A percentile compares a stretch with the other conserved stretches of the same genome.
These are phyloP conservation scores for Carpatolechia fugitivella DNA, from an alignment of 2,888 invertebrate species.

Conservation along the genomic window DNA sequence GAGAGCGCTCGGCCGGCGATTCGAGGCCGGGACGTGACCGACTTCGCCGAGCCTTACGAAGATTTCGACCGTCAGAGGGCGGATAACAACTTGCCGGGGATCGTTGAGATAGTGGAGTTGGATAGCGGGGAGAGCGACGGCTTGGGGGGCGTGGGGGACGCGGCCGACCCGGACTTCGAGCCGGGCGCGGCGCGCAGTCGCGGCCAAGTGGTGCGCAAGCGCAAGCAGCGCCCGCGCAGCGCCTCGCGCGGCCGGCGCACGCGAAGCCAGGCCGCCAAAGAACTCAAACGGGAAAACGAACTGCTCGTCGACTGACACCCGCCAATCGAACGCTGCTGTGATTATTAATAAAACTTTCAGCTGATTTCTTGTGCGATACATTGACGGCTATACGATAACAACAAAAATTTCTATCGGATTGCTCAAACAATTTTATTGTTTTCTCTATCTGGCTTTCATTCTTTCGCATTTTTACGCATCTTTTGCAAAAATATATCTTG, in stretches of 20 bases:
- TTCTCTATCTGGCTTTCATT: too few species aligned
- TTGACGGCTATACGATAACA: too few species aligned
- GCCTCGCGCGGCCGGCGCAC: conserved; percentile 65
- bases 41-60: conserved; percentile 52
- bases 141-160: conserved; percentile 42
- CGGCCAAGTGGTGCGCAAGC: conserved; percentile 60
- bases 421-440: too few species aligned
- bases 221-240: conserved; percentile 62
- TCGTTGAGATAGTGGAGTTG: conserved; percentile 64
- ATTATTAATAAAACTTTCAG: conserved; percentile 21
- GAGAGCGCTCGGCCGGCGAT: conserved; percentile 46
- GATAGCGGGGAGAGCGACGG: conserved; percentile 38
- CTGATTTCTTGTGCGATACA: background rate
- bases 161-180: conserved; percentile 58
- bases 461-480: too few species aligned
- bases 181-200: conserved; percentile 63
- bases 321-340: conserved; percentile 54
- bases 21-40: conserved; percentile 51
- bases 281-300: conserved; percentile 41
- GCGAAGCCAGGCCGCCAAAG: conserved; percentile 56
- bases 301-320: conserved; percentile 51
- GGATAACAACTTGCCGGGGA: conserved; percentile 43
- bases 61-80: conserved; percentile 52
- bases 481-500: too few species aligned
- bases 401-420: too few species aligned